Conservation (phyloP, 2,888 invertebrate genomes). For the Nineta flava region DNA sequence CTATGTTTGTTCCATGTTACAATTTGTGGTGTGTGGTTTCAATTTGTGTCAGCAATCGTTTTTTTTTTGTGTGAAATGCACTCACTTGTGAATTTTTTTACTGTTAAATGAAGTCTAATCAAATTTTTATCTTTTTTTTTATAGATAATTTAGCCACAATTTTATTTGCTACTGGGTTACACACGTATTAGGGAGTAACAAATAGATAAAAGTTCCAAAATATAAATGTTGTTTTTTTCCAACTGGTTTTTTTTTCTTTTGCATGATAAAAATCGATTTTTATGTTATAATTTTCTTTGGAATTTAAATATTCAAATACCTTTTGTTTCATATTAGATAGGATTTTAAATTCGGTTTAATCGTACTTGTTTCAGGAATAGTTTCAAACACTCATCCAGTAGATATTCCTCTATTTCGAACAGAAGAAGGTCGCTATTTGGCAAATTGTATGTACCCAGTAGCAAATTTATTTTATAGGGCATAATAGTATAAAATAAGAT, state of each 20-base stretch:
- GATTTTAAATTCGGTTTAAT: too few species aligned
- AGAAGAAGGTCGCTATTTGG: slow-evolving; percentile 78
- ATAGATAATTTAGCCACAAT: too few species aligned
- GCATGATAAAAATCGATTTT: too few species aligned
- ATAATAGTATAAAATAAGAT: not conserved
- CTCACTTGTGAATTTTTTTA: too few species aligned
- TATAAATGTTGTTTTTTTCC: too few species aligned
- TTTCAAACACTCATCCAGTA: not conserved
- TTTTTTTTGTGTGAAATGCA: not conserved
- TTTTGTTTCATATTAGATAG: too few species aligned
- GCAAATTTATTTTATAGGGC: not conserved
- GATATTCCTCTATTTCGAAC: slow-evolving; percentile 56
- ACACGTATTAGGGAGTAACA: too few species aligned
- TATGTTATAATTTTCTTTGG: too few species aligned
- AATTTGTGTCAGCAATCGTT: not conserved
- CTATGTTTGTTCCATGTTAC: not conserved
- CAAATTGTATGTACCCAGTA: slow-evolving; percentile 52
- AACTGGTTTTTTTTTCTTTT: too few species aligned
- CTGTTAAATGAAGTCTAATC: too few species aligned
- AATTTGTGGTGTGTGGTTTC: slow-evolving; percentile 1
- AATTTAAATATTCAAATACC: too few species aligned
- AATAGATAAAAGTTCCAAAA: too few species aligned
- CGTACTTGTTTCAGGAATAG: slow-evolving; percentile 25
- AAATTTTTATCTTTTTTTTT: not conserved
- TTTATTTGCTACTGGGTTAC: not conserved